A percentile compares a stretch with the other conserved stretches of the same genome.
Conservation (phyloP, 2,888 invertebrate species). For the Trachelus tabidus region DNA sequence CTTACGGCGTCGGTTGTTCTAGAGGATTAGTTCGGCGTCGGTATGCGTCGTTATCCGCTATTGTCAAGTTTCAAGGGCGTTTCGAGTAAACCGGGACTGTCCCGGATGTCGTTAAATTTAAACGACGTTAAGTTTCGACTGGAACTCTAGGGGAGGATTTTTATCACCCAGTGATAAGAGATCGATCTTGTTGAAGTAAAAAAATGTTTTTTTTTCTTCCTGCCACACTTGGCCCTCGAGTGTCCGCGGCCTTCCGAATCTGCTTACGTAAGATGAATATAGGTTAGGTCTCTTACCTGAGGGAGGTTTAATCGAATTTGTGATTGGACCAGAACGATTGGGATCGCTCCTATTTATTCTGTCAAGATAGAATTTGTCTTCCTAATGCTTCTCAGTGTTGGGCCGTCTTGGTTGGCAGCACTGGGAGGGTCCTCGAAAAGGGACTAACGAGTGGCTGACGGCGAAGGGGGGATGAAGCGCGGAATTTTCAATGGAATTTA, state of each 20-base stretch:
- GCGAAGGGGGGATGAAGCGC: neutral
- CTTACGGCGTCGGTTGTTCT: neutral
- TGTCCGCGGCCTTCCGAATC: conserved; percentile 22
- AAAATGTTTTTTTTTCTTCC: neutral
- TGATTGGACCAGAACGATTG: neutral
- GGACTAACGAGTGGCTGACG: neutral
- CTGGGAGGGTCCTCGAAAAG: neutral
- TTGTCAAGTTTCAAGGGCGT: neutral
- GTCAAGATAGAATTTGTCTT: neutral
- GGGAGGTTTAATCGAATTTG: neutral
- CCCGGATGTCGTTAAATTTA: neutral
- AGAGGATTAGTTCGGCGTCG: neutral
- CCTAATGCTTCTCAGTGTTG: neutral
- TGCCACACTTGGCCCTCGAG: conserved; percentile 25
- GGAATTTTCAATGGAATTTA: neutral
- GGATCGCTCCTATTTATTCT: neutral
- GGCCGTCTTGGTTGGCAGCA: neutral
- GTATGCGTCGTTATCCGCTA: neutral
- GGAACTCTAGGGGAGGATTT: neutral
- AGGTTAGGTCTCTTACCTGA: neutral
- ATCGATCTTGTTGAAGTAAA: neutral
- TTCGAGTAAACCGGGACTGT: neutral
- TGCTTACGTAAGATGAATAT: neutral
- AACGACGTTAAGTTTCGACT: neutral
- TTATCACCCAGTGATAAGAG: neutral